Percentiles rank a stretch among this genome's conserved stretches.
Evolutionary conservation across 2,888 invertebrate species (phyloP).

Genomic region (Agrotis puta): DNA sequence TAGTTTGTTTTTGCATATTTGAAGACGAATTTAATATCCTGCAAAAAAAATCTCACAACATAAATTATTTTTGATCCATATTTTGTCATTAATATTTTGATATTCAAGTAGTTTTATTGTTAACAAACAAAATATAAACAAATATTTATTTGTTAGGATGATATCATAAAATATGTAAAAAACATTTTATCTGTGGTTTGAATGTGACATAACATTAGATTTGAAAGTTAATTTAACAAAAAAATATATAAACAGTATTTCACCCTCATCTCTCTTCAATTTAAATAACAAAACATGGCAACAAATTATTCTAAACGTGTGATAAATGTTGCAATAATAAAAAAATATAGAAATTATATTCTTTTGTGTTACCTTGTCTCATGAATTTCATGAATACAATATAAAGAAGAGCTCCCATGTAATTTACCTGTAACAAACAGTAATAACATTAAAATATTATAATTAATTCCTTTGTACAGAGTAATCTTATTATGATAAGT

Average conservation of each 20-base stretch:
- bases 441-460: constrained; percentile 64
- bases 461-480: constrained; percentile 63
- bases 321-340: constrained; percentile 58
- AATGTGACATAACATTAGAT: constrained; percentile 1
- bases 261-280: constrained; percentile 35
- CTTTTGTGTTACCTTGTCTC: constrained; percentile 62
- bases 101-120: not conserved
- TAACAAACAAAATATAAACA: not conserved
- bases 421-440: constrained; percentile 67
- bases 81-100: not conserved
- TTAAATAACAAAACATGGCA: constrained; percentile 41
- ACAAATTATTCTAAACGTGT: constrained; percentile 31
- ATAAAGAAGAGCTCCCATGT: constrained; percentile 48
- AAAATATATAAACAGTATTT: constrained; percentile 10
- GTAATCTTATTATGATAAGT: constrained; percentile 57
- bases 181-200: not conserved
- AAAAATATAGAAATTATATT: constrained; percentile 45
- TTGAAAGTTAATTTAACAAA: not conserved
- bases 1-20: not conserved
- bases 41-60: not conserved
- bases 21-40: not conserved
- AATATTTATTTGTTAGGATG: not conserved
- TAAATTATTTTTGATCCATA: not conserved
- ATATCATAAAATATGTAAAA: not conserved
- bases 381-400: constrained; percentile 64